Evolutionary conservation across 2,888 invertebrate species (phyloP).

Genomic region (Synergus itoensis): DNA sequence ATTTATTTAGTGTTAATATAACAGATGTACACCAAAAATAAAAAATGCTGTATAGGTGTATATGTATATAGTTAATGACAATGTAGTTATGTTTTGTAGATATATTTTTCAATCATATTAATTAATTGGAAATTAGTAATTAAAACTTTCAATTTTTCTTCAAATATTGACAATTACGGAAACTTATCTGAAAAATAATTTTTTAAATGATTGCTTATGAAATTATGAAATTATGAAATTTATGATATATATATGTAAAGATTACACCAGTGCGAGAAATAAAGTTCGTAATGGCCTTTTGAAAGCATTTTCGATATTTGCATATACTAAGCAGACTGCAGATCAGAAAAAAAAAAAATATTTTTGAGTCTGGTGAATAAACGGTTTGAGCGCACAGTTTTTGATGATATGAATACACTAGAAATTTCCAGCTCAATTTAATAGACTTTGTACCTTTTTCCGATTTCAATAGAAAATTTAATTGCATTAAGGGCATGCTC

Average conservation of each 20-base stretch:
- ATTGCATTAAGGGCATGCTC: too few relatives aligned
- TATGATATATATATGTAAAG: not conserved
- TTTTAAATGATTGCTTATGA: not conserved
- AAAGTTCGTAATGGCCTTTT: slow-evolving; percentile 38
- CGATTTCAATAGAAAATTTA: not conserved
- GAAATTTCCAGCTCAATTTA: not conserved
- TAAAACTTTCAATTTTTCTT: not conserved
- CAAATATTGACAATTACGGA: not conserved
- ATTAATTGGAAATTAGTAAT: not conserved
- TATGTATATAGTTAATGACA: too few relatives aligned
- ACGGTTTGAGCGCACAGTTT: not conserved
- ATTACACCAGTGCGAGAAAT: slow-evolving; percentile 26
- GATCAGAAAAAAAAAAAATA: slow-evolving; percentile 24
- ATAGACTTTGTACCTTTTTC: not conserved
- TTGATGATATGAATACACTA: not conserved
- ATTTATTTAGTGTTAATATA: not conserved
- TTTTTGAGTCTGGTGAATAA: slow-evolving; percentile 6
- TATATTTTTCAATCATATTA: slow-evolving; percentile 2
- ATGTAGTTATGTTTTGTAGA: not conserved
- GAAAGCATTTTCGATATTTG: slow-evolving; percentile 36
- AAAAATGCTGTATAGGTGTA: not conserved
- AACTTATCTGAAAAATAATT: not conserved
- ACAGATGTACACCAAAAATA: not conserved
- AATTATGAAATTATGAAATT: not conserved
- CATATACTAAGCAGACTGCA: not conserved